Base-by-base conservation (phyloP, 1,140 invertebrate genomes). In the Oncopodura yosiiana region DNA sequence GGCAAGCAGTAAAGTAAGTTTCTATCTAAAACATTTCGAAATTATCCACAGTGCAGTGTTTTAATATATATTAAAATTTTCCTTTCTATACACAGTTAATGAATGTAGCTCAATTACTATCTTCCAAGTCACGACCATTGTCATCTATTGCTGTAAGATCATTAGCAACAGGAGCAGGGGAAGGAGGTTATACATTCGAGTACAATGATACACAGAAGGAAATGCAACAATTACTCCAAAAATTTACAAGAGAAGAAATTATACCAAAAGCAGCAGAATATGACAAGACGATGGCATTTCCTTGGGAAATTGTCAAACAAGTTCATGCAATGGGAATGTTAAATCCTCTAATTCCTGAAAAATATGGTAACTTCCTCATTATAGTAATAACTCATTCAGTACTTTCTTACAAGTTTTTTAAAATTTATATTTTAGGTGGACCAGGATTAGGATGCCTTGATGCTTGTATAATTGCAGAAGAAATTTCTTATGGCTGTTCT, bases 401-500 rank as follows among this genome's bases (percentile, higher is more conserved):
- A 32, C 12, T 3, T 29, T 49, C 4, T 3, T 34, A 34, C 32
- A 34, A 34, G 32, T 34, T 6, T 34, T 34, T 34, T 6, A 8
- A 16, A 41, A 41, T 41, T 41, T 8, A 41, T 16, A 6, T 21
- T 27, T 56, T 66, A 76, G 75, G 77, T 65, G 78, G 78, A 12
- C 43, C 73, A 23, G 75, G 72, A 14, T 56, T 78, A 4, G 68
- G 70, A 24, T 68, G 70, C 43, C 66, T 79, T 65, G 73, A 79
- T 60, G 57, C 69, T 23, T 74, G 75, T 66, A 50, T 78, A 34
- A 68, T 79, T 27, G 70, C 69, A 23, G 81, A 82, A 67, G 76
- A 81, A 64, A 46, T 83, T 29, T 73, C 76, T 2, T 82, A 81
- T 67, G 81, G 75, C 11, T 82, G 81, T 62, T 74, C 78, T 30